Evolutionary conservation across 2,113 vertebrate genomes (phyloP).

Genomic region (Lophius piscatorius): DNA sequence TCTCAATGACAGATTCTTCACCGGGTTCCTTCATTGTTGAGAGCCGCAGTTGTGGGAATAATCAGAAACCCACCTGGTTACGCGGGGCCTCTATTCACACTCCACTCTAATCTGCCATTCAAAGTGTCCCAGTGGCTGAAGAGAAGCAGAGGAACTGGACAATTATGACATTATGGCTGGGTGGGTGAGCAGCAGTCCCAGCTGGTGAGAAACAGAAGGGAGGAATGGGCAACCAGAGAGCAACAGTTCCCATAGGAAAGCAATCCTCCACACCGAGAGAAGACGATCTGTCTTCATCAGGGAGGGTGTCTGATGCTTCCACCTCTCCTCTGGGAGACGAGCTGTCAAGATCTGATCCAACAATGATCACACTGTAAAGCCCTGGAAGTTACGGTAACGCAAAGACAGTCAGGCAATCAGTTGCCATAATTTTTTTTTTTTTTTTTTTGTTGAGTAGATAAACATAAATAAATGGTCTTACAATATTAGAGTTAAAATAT

Average conservation of each 20-base stretch:
- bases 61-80: constrained; percentile 61
- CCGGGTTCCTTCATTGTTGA: constrained; percentile 37
- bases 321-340: background rate
- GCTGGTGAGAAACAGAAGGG: constrained; percentile 57
- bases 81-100: constrained; percentile 44
- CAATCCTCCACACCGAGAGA: constrained; percentile 64
- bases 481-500: no score
- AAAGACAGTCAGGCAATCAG: no score
- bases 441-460: background rate
- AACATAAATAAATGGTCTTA: no score
- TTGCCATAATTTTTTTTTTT: no score
- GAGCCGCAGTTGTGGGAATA: constrained; percentile 78
- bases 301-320: background rate
- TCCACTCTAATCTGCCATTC: constrained; percentile 54
- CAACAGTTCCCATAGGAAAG: constrained; percentile 70
- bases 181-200: constrained; percentile 73
- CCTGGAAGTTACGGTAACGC: no score
- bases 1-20: constrained; percentile 7
- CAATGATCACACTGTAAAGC: background rate
- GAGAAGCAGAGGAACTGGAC: constrained; percentile 59
- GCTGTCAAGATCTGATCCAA: constrained; percentile 11
- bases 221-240: constrained; percentile 47
- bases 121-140: constrained; percentile 57
- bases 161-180: constrained; percentile 80
- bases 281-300: constrained; percentile 3